Conservation (phyloP, 1,140 invertebrate genomes). For the Drosophila miranda region DNA sequence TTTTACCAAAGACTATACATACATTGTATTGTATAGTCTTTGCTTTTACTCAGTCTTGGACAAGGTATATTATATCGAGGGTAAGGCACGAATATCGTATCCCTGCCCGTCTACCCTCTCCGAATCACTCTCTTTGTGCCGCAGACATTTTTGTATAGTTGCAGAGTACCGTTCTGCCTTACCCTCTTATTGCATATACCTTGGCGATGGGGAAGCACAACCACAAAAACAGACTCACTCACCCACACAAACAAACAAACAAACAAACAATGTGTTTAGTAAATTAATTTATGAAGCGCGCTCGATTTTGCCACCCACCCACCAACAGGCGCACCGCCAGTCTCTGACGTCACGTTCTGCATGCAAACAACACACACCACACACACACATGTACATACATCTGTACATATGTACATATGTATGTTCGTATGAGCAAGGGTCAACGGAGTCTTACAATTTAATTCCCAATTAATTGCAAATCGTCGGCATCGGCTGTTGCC, state of each 20-base stretch:
- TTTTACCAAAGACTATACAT: too few species aligned
- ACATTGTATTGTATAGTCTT: too few species aligned
- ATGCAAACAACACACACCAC: conserved; percentile 1
- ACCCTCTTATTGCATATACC: too few species aligned
- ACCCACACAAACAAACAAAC: conserved; percentile 16
- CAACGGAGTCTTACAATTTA: conserved; percentile 54
- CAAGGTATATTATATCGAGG: background rate
- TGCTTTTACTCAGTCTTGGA: conserved; percentile 45
- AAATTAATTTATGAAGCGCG: conserved; percentile 71
- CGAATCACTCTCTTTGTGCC: too few species aligned
- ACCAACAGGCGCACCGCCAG: conserved; percentile 6
- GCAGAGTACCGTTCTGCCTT: too few species aligned
- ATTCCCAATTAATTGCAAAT: conserved; percentile 67
- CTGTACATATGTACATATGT: too few species aligned
- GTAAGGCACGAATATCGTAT: too few species aligned
- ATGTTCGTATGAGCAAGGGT: conserved; percentile 12
- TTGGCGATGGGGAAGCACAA: too few species aligned
- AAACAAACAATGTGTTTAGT: conserved; percentile 49
- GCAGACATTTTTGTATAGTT: too few species aligned
- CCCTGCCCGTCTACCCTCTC: too few species aligned
- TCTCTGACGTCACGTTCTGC: conserved; percentile 54
- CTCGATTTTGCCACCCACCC: conserved; percentile 54
- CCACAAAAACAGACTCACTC: conserved; percentile 1
- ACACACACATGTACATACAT: too few species aligned
- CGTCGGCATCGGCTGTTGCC: conserved; percentile 46